Evolutionary conservation across 2,797 vertebrate genomes (phyloP).

Genomic region (Phoeniculus purpureus): DNA sequence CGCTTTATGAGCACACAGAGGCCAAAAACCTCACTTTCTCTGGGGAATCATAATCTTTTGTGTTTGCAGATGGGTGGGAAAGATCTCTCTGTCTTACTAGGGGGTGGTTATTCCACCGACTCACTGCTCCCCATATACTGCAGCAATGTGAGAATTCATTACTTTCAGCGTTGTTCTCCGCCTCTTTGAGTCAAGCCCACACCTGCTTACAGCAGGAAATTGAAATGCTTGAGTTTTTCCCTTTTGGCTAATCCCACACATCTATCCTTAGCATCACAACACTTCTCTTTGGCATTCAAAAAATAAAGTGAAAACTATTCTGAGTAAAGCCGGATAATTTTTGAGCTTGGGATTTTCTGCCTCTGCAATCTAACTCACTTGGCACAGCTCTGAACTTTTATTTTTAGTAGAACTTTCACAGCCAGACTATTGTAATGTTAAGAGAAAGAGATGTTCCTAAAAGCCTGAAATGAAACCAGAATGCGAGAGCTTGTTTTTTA

Average conservation of each 20-base stretch:
- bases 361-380: background rate
- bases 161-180: background rate
- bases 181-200: conserved; percentile 1
- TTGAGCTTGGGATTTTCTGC: conserved; percentile 13
- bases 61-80: background rate
- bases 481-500: conserved; percentile 2
- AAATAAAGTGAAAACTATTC: background rate
- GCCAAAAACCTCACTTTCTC: background rate
- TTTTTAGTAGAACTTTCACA: conserved; percentile 45
- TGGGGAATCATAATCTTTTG: background rate
- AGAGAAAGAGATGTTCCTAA: conserved; percentile 2
- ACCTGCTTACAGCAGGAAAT: conserved; percentile 29
- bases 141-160: background rate
- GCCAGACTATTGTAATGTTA: conserved; percentile 3
- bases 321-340: background rate
- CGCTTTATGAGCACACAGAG: background rate
- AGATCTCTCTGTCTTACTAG: background rate
- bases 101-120: background rate
- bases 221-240: background rate
- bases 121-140: background rate
- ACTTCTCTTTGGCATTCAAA: background rate
- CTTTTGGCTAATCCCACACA: background rate
- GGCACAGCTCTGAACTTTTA: background rate
- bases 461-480: background rate
- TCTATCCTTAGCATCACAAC: background rate